Evolutionary conservation across 1,140 invertebrate genomes (phyloP), one percentile per base, ranked within the genome.

Genomic region (Rhynchophorus ferrugineus): DNA sequence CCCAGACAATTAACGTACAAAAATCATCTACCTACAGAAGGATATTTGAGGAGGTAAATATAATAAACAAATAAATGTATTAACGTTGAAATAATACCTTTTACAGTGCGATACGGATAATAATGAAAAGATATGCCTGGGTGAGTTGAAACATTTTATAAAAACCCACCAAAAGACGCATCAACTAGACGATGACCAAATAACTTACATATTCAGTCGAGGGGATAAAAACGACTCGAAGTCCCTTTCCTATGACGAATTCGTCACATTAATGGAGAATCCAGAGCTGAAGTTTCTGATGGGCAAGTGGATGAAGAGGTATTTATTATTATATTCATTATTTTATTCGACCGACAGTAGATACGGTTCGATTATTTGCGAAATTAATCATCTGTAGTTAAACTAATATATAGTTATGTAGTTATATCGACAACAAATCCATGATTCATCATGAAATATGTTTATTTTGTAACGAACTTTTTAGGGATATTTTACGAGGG

Each of bases 231-330:
- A 91, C 67, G 77, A 81, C 58, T 80, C 84, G 57, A 84, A 85
- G 1, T 78, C 79, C 24, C 66, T 91, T 41, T 80, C 82, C 60
- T 88, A 83, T 62, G 73, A 80, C 18, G 88, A 92, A 73, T 92
- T 91, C 63, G 78, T 88, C 24, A 71, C 76, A 11, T 83, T 92
- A 80, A 82, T 88, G 62, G 71, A 78, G 65, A 69, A 73, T 49
- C 73, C 82, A 47, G 79, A 81, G 58, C 72, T 79, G 61, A 72
- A 79, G 65, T 69, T 76, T 50, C 64, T 78, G 43, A 78, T 79
- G 63, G 74, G 77, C 43, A 70, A 78, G 54, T 70, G 46, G 13
- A 29, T 60, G 5, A 51, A 44, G 3, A 54, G 38, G 55, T 60
- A 44, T 37, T 35, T 42, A 2, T 38, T n/a, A 29, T 7, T 17